Evolutionary conservation across 2,888 invertebrate species (phyloP).

Genomic region (Caenorhabditis drosophilae): DNA sequence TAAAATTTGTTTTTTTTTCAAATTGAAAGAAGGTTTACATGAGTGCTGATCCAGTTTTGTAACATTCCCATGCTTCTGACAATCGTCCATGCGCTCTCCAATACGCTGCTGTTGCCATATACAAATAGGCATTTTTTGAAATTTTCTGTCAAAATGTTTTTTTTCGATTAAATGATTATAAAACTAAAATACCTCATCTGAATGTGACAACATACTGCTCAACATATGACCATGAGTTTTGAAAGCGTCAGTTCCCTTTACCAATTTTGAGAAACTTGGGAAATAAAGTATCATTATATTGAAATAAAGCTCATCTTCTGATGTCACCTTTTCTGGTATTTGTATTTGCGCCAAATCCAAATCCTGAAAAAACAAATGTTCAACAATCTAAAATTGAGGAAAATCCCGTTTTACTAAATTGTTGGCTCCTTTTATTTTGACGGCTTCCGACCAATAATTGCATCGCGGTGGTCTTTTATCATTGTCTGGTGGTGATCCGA

Average conservation of each 20-base stretch:
- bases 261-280: conserved; percentile 22
- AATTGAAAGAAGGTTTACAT: not conserved
- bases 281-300: conserved; percentile 30
- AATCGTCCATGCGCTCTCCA: conserved; percentile 42
- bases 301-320: conserved; percentile 18
- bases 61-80: conserved; percentile 37
- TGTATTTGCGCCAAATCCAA: conserved; percentile 17
- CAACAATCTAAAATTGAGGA: not conserved
- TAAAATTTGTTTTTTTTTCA: not conserved
- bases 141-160: conserved; percentile 32
- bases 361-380: conserved; percentile 9
- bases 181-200: conserved; percentile 25
- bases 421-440: conserved; percentile 29
- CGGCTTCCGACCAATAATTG: conserved; percentile 35
- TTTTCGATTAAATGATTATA: conserved; percentile 1
- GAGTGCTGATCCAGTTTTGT: conserved; percentile 14
- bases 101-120: conserved; percentile 46
- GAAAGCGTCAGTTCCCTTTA: conserved; percentile 17
- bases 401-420: conserved; percentile 19
- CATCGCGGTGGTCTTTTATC: conserved; percentile 29
- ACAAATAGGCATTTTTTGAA: conserved; percentile 35
- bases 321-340: conserved; percentile 8
- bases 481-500: conserved; percentile 31
- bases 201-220: conserved; percentile 26
- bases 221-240: conserved; percentile 25